Evolutionary conservation across 2,113 vertebrate species (phyloP).

Genomic region (Callionymus lyra): DNA sequence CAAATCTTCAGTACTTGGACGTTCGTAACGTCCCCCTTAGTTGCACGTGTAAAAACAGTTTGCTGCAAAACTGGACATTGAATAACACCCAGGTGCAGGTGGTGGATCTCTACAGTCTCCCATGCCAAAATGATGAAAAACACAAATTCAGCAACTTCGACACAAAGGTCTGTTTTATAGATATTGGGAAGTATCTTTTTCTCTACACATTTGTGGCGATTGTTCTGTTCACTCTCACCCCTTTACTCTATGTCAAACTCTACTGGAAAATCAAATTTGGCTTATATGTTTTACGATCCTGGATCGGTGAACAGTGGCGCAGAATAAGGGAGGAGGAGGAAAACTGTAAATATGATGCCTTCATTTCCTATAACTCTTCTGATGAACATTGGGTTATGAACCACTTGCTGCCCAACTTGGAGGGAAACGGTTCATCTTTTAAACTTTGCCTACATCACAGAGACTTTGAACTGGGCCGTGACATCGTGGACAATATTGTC

Average conservation of each 20-base stretch:
- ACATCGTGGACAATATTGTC: slow-evolving; percentile 83
- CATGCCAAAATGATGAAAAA: slow-evolving; percentile 26
- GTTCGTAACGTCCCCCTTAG: slow-evolving; percentile 70
- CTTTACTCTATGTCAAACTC: slow-evolving; percentile 63
- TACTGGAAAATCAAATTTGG: slow-evolving; percentile 76
- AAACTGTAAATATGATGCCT: slow-evolving; percentile 74
- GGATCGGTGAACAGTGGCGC: slow-evolving; percentile 70
- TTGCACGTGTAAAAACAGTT: slow-evolving; percentile 64
- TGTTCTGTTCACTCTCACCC: slow-evolving; percentile 58
- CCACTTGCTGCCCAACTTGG: slow-evolving; percentile 69
- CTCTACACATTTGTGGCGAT: slow-evolving; percentile 47
- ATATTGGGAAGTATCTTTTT: slow-evolving; percentile 65
- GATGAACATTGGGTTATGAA: slow-evolving; percentile 76
- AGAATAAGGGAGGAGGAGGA: slow-evolving; percentile 62
- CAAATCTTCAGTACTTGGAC: slow-evolving; percentile 70
- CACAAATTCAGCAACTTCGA: slow-evolving; percentile 66
- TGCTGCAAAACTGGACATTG: slow-evolving; percentile 59
- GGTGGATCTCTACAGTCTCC: slow-evolving; percentile 57
- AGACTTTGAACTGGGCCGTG: slow-evolving; percentile 72
- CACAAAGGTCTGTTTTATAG: slow-evolving; percentile 65
- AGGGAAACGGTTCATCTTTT: slow-evolving; percentile 52
- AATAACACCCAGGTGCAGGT: slow-evolving; percentile 60
- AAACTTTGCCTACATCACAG: slow-evolving; percentile 81
- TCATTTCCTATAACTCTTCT: slow-evolving; percentile 78
- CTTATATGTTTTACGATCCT: slow-evolving; percentile 71